Percentiles rank a stretch among this genome's conserved stretches.
Evolutionary conservation across 2,888 invertebrate genomes (phyloP).

Genomic region (Epinotia brunnichana): DNA sequence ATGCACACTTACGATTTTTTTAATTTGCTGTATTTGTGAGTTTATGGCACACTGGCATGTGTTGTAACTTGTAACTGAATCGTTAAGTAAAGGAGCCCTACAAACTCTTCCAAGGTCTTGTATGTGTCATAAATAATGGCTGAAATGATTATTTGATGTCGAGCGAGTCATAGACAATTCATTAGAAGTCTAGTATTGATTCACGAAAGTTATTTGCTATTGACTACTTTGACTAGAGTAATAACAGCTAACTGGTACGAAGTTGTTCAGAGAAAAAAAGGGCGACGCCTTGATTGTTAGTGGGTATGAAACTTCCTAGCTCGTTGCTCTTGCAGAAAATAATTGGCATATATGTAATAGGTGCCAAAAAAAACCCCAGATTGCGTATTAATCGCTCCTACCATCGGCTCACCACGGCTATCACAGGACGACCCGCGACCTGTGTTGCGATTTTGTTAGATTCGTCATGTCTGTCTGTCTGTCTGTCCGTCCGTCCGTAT

Average conservation of each 20-base stretch:
- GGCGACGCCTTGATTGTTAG: no score
- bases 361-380: neutral
- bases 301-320: no score
- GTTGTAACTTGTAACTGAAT: neutral
- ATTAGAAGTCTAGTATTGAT: conserved; percentile 22
- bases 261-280: neutral
- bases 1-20: neutral
- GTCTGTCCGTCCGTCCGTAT: no score
- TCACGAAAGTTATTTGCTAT: neutral
- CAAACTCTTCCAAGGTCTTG: neutral
- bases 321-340: no score
- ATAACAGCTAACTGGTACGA: neutral
- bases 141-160: conserved; percentile 29
- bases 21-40: neutral
- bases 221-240: no score
- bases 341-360: no score
- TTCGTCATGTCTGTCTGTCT: no score
- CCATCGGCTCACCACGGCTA: no score
- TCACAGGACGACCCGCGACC: no score
- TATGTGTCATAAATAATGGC: conserved; percentile 39
- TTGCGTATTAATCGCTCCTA: neutral
- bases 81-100: neutral
- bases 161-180: conserved; percentile 28
- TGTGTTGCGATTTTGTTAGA: no score
- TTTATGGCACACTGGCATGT: neutral